Conservation (phyloP, 2,888 invertebrate genomes). For the Steinernema carpocapsae region DNA sequence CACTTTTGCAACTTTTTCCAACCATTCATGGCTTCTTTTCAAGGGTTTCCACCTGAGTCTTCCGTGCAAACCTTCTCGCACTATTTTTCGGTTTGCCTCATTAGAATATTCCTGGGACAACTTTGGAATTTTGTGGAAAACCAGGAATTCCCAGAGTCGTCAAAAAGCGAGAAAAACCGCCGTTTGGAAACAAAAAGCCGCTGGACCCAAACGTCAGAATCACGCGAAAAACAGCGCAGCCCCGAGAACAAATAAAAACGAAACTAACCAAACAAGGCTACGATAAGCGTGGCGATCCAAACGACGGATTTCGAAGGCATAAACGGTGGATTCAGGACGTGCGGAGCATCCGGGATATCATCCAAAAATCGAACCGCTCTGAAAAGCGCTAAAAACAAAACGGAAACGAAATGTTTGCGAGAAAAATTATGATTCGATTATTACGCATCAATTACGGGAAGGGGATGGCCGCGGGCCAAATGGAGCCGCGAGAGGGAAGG, state of each 20-base stretch:
- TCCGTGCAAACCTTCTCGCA: too few species aligned
- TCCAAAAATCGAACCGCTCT: conserved; percentile 5
- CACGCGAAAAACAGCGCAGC: too few species aligned
- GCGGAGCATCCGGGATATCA: background rate
- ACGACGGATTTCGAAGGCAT: conserved; percentile 10
- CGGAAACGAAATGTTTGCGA: conserved; percentile 10
- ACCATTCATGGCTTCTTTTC: too few species aligned
- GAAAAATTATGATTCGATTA: conserved; percentile 31
- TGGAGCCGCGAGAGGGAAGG: conserved; percentile 9
- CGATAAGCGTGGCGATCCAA: conserved; percentile 6
- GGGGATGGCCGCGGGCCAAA: background rate
- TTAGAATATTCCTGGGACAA: too few species aligned
- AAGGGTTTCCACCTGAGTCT: too few species aligned
- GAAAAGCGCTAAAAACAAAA: conserved; percentile 12
- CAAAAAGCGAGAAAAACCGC: too few species aligned
- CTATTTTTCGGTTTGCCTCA: too few species aligned
- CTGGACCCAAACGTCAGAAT: too few species aligned
- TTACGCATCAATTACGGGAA: conserved; percentile 10
- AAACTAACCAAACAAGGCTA: background rate
- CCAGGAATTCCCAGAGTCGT: too few species aligned
- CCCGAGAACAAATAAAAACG: background rate
- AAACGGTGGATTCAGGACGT: conserved; percentile 12
- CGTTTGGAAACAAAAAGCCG: too few species aligned
- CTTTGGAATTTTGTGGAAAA: too few species aligned
- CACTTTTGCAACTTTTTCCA: too few species aligned